A percentile compares a stretch with the other conserved stretches of the same genome.
These are phyloP conservation scores for Isurus oxyrinchus DNA, from an alignment of 2,113 vertebrate genomes.

Conservation along the genomic window DNA sequence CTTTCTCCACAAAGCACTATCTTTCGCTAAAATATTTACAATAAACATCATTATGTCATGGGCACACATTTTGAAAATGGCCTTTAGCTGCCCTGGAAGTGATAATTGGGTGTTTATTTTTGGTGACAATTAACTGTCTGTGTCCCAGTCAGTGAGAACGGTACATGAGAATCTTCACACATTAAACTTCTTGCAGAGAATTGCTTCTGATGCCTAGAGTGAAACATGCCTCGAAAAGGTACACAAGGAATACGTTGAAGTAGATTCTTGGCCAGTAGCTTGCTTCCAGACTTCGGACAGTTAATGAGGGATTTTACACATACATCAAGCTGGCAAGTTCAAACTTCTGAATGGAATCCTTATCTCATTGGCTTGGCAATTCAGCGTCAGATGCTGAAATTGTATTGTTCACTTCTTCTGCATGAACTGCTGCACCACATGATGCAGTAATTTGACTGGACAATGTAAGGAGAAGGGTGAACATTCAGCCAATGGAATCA, in stretches of 20 bases:
- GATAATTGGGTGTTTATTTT: slow-evolving; percentile 75
- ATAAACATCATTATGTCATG: slow-evolving; percentile 82
- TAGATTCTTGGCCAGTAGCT: background rate
- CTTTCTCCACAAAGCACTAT: slow-evolving; percentile 67
- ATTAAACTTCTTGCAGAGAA: background rate
- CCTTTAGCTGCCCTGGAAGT: slow-evolving; percentile 72
- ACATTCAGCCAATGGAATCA: background rate
- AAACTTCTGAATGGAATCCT: background rate
- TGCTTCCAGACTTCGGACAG: background rate
- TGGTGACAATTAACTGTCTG: slow-evolving; percentile 39
- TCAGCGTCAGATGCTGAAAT: background rate
- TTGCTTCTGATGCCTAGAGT: background rate
- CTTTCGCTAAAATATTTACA: slow-evolving; percentile 77
- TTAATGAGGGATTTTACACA: background rate
- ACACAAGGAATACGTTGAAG: background rate
- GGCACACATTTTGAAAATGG: slow-evolving; percentile 78
- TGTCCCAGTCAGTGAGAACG: background rate
- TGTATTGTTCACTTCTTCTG: background rate
- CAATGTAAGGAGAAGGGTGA: background rate
- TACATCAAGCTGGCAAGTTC: background rate
- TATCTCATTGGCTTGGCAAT: background rate
- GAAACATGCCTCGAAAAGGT: background rate
- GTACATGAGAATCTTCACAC: background rate
- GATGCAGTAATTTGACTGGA: background rate
- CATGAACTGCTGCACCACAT: background rate